Evolutionary conservation across 2,797 vertebrate species (phyloP).

Genomic region (Balearica regulorum): DNA sequence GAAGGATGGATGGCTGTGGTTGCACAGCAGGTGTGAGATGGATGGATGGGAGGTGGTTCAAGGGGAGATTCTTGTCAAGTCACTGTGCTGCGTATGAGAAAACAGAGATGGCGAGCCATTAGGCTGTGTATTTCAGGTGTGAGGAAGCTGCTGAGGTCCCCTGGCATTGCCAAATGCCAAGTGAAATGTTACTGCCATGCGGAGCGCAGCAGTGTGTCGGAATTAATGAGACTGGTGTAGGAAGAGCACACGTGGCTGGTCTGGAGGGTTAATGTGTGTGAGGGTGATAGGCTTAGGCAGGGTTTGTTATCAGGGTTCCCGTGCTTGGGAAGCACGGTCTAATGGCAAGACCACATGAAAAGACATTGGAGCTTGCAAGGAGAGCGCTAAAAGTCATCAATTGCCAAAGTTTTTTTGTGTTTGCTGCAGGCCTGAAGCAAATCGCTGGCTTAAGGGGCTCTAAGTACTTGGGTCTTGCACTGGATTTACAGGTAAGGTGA

Average conservation of each 20-base stretch:
- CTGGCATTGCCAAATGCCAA: conserved; percentile 7
- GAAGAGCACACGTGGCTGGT: not conserved
- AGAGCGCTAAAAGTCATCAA: not conserved
- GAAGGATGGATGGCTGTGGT: not conserved
- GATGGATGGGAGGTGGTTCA: not conserved
- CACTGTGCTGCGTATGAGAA: not conserved
- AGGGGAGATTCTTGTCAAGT: conserved; percentile 11
- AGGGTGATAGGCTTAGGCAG: not conserved
- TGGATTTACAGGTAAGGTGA: conserved; percentile 31
- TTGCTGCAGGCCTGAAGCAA: conserved; percentile 31
- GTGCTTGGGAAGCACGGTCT: not conserved
- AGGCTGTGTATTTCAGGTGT: not conserved
- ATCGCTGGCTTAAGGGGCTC: conserved; percentile 8
- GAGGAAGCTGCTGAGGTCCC: not conserved
- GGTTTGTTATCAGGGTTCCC: not conserved
- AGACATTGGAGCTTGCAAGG: not conserved
- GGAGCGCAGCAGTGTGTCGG: not conserved
- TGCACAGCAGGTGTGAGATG: not conserved
- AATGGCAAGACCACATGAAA: not conserved
- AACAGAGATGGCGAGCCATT: not conserved
- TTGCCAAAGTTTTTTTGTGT: not conserved
- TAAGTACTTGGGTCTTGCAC: not conserved
- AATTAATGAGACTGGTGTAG: not conserved
- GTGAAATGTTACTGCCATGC: not conserved
- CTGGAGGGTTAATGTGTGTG: not conserved